phyloP scores from a whole-genome alignment of 2,113 vertebrate genomes.

The Xiphias gladius region DNA sequence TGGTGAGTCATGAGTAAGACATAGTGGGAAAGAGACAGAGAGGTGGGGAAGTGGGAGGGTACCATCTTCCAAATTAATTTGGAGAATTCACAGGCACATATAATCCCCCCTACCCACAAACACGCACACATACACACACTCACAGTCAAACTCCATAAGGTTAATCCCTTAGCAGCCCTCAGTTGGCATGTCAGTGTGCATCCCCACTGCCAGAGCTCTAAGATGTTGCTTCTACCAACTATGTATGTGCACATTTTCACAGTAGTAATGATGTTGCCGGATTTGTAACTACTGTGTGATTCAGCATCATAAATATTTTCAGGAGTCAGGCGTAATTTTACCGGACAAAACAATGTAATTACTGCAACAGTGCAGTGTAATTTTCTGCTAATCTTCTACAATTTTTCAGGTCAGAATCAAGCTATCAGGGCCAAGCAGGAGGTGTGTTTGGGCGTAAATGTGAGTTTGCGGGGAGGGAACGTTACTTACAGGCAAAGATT shows the following conservation, averaged over 20 bases:
- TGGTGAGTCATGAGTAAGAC: slow-evolving; percentile 11
- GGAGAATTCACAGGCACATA: slow-evolving; percentile 40
- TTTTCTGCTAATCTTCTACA: slow-evolving; percentile 20
- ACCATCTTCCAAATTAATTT: slow-evolving; percentile 43
- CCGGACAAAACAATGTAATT: background rate
- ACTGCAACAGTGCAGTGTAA: background rate
- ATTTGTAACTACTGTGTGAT: background rate
- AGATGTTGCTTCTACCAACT: background rate
- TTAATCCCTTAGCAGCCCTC: background rate
- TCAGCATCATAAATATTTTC: background rate
- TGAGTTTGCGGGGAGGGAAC: too few relatives aligned
- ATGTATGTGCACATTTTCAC: background rate
- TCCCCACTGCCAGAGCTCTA: background rate
- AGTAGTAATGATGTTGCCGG: background rate
- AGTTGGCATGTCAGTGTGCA: background rate
- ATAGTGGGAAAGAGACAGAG: background rate
- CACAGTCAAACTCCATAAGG: background rate
- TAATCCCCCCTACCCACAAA: slow-evolving; percentile 36
- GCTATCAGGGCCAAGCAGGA: background rate
- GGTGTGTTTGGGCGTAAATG: background rate
- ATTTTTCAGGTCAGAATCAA: slow-evolving; percentile 16
- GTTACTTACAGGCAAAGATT: background rate
- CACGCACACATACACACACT: slow-evolving; percentile 7
- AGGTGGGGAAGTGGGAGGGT: slow-evolving; percentile 13
- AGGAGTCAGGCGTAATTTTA: slow-evolving; percentile 3